phyloP scores from a whole-genome alignment of 2,113 vertebrate species.

The Petrocephalus zakoni region DNA sequence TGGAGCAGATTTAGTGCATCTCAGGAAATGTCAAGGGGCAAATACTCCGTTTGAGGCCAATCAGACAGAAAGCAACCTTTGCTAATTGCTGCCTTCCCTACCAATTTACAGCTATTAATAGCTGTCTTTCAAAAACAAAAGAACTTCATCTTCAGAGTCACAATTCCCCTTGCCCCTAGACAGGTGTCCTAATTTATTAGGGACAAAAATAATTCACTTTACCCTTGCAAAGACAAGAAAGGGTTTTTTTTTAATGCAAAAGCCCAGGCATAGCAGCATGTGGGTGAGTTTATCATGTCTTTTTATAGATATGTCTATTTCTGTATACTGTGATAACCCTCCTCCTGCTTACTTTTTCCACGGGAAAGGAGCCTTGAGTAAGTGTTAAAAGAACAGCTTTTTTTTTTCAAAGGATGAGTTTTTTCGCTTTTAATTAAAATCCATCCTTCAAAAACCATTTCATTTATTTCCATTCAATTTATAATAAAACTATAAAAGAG shows the following conservation, averaged over 20 bases:
- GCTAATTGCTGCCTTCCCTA: neutral
- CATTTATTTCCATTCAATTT: neutral
- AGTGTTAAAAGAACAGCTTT: neutral
- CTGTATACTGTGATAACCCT: conserved; percentile 16
- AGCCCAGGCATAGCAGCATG: conserved; percentile 19
- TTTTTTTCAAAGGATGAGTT: neutral
- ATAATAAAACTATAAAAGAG: neutral
- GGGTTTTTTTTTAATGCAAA: conserved; percentile 18
- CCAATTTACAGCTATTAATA: conserved; percentile 17
- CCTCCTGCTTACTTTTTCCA: neutral
- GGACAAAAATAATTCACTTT: conserved; percentile 34
- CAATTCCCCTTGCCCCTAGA: conserved; percentile 24
- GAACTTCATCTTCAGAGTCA: conserved; percentile 21
- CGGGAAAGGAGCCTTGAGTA: neutral
- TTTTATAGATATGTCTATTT: conserved; percentile 24
- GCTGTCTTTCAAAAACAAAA: conserved; percentile 26
- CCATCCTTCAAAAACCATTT: neutral
- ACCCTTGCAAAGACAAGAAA: conserved; percentile 31
- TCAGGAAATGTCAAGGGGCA: conserved; percentile 2
- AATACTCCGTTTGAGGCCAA: neutral
- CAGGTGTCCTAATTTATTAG: conserved; percentile 44
- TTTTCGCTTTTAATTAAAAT: conserved; percentile 10
- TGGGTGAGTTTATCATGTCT: conserved; percentile 19
- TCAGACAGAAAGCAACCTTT: neutral
- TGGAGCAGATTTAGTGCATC: neutral